These are phyloP conservation scores for Montipora foliosa DNA, from an alignment of 64 coral and sea anemone species.

Conservation along the genomic window DNA sequence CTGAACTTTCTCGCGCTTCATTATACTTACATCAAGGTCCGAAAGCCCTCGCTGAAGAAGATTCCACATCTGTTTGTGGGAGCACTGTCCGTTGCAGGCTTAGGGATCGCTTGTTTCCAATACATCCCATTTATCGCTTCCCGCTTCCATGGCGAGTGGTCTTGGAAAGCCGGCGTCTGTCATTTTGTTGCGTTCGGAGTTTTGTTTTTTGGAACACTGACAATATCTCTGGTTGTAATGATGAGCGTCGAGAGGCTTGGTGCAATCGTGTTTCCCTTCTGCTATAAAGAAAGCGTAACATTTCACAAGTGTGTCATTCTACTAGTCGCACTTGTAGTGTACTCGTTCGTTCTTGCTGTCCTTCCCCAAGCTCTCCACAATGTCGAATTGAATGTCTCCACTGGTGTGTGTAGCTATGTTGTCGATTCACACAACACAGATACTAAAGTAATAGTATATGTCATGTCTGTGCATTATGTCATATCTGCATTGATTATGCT, in stretches of 20 bases:
- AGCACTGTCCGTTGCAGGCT: constrained; percentile 80
- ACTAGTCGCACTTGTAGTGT: constrained; percentile 36
- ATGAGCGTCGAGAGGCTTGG: constrained; percentile 88
- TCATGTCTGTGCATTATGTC: constrained; percentile 80
- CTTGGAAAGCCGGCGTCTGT: constrained; percentile 59
- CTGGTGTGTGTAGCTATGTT: constrained; percentile 76
- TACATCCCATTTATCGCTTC: constrained; percentile 87
- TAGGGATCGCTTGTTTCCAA: constrained; percentile 81
- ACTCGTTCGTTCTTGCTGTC: constrained; percentile 65
- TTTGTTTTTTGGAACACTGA: constrained; percentile 85
- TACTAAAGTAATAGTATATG: constrained; percentile 68
- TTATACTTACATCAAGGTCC: constrained; percentile 89
- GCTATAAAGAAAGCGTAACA: constrained; percentile 86
- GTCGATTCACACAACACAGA: constrained; percentile 82
- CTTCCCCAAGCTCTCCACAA: constrained; percentile 68
- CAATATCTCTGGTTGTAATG: constrained; percentile 89
- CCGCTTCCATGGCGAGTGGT: constrained; percentile 84
- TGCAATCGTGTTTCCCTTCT: constrained; percentile 91
- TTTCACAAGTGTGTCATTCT: constrained; percentile 77
- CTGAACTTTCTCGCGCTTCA: constrained; percentile 84
- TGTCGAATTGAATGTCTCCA: constrained; percentile 74
- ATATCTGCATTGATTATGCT: constrained; percentile 72
- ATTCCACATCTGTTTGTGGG: constrained; percentile 92
- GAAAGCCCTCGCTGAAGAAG: constrained; percentile 93
- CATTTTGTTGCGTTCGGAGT: constrained; percentile 86